A percentile compares a stretch with the other conserved stretches of the same genome.
Conservation (phyloP, 2,113 vertebrate genomes). For the Dendrocopos noguchii region DNA sequence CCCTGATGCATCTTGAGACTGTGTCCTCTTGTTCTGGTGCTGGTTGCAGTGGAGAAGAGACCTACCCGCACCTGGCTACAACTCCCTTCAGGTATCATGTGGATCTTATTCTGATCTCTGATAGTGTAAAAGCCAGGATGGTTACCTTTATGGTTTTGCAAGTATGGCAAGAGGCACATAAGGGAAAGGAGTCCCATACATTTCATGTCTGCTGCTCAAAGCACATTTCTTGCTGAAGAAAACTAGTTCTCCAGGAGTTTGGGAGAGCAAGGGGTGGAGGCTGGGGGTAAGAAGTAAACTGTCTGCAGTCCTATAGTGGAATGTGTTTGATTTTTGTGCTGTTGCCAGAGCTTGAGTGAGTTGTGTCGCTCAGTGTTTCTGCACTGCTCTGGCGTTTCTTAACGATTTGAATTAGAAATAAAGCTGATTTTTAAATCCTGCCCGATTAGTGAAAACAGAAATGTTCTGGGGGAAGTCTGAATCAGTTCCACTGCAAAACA, state of each 20-base stretch:
- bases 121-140: not conserved
- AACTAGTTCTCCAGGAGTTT: not conserved
- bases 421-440: slow-evolving; percentile 41
- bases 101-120: not conserved
- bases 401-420: slow-evolving; percentile 40
- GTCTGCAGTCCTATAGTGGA: not conserved
- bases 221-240: not conserved
- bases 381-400: slow-evolving; percentile 39
- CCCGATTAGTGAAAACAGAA: slow-evolving; percentile 7
- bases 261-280: not conserved
- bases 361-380: not conserved
- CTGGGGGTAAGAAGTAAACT: slow-evolving; percentile 11
- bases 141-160: slow-evolving; percentile 14
- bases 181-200: not conserved
- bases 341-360: not conserved
- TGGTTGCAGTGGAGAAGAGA: too few species aligned
- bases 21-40: too few species aligned
- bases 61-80: too few species aligned
- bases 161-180: not conserved
- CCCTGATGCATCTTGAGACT: too few species aligned
- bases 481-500: slow-evolving; percentile 68
- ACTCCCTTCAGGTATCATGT: not conserved
- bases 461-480: slow-evolving; percentile 62
- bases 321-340: slow-evolving; percentile 12
- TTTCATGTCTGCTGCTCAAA: slow-evolving; percentile 28